These are phyloP conservation scores for Mamestra configurata DNA, from an alignment of 1,140 invertebrate species.

Conservation along the genomic window DNA sequence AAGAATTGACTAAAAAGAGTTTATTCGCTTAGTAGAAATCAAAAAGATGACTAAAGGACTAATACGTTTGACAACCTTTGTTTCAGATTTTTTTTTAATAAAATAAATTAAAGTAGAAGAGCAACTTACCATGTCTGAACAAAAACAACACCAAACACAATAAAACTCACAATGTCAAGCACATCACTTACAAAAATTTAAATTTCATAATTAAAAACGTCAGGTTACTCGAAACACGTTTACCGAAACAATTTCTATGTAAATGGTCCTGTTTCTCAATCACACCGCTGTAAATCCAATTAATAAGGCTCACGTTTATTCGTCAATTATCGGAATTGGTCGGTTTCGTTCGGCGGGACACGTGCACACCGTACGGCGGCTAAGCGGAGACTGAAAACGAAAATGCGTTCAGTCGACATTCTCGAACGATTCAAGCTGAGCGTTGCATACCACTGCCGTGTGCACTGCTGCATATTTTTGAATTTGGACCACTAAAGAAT, in stretches of 20 bases:
- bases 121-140: constrained; percentile 28
- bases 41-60: too few species aligned
- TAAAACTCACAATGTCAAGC: constrained; percentile 33
- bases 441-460: constrained; percentile 33
- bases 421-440: constrained; percentile 31
- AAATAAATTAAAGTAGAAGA: neutral
- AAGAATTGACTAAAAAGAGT: too few species aligned
- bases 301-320: constrained; percentile 68
- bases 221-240: constrained; percentile 47
- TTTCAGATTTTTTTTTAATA: neutral
- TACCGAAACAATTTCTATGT: constrained; percentile 63
- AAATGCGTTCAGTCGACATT: constrained; percentile 40
- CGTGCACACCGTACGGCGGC: constrained; percentile 13
- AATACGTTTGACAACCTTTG: too few species aligned
- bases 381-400: constrained; percentile 35
- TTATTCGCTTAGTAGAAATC: too few species aligned
- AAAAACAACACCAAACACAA: constrained; percentile 35
- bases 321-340: constrained; percentile 62
- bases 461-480: constrained; percentile 49
- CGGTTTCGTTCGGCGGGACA: neutral
- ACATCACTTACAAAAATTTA: constrained; percentile 47
- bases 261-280: constrained; percentile 57
- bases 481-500: constrained; percentile 17
- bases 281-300: constrained; percentile 61
- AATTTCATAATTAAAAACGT: constrained; percentile 32